Percentiles rank a stretch among this genome's conserved stretches.
These are phyloP conservation scores for Piprites chloris DNA, from an alignment of 2,113 vertebrate genomes.

Conservation along the genomic window DNA sequence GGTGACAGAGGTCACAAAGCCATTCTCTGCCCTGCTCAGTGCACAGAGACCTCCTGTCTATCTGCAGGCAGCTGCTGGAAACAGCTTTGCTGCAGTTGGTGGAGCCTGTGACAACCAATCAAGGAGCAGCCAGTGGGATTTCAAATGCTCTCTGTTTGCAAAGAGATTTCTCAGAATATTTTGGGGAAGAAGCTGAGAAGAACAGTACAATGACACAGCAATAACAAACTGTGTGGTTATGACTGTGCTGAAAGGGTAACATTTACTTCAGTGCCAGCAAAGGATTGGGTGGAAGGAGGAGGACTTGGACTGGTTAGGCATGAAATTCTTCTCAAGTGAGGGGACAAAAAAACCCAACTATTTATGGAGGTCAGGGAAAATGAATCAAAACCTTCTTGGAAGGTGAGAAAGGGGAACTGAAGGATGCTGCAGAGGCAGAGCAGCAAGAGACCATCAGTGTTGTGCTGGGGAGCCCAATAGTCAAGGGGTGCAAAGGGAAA, in stretches of 20 bases:
- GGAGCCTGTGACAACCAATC: background rate
- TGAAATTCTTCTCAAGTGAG: background rate
- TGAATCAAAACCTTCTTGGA: background rate
- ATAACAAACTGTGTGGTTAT: background rate
- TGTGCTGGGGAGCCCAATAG: background rate
- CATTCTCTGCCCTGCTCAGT: background rate
- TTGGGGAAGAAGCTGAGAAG: background rate
- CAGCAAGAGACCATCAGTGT: fast-evolving
- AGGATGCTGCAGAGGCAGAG: background rate
- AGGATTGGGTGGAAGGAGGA: background rate
- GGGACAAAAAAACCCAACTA: background rate
- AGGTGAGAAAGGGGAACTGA: background rate
- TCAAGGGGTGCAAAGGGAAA: background rate
- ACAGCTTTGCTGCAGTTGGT: background rate
- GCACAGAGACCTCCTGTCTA: conserved; percentile 10
- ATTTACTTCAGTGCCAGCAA: background rate
- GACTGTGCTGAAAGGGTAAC: background rate
- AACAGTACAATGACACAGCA: background rate
- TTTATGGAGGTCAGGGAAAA: background rate
- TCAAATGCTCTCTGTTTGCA: background rate
- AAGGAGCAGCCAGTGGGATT: background rate
- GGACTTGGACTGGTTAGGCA: background rate
- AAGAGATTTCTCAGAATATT: background rate
- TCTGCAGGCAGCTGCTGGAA: background rate
- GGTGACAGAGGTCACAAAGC: background rate